Conservation (phyloP, 2,888 invertebrate genomes). For the Microplitis manilae region DNA sequence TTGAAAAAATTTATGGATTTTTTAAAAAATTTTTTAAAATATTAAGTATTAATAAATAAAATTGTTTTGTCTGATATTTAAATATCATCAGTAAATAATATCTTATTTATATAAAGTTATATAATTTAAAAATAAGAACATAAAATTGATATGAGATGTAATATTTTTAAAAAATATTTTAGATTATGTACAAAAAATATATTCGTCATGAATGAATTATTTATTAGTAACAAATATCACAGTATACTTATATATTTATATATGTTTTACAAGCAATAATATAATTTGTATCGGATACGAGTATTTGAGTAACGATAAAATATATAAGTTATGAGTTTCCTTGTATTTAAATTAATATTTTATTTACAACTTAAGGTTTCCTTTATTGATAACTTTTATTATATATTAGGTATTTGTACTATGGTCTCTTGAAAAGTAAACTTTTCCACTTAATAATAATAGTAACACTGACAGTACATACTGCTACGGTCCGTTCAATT, state of each 20-base stretch:
- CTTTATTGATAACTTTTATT: neutral
- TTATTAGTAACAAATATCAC: no score
- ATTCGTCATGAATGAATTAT: neutral
- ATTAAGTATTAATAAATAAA: neutral
- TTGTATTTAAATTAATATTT: neutral
- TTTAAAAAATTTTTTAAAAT: neutral
- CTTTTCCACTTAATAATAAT: neutral
- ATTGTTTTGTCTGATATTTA: neutral
- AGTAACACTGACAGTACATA: neutral
- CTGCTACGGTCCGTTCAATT: neutral
- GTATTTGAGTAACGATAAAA: neutral
- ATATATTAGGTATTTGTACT: neutral
- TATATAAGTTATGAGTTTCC: neutral
- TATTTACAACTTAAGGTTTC: neutral
- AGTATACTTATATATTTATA: neutral
- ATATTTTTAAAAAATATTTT: neutral
- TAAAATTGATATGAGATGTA: neutral
- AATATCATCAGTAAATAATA: neutral
- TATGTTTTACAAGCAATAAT: neutral
- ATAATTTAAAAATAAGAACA: neutral
- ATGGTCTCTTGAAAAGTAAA: neutral
- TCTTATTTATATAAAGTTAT: constrained; percentile 4
- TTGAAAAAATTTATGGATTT: no score
- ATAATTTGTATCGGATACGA: neutral
- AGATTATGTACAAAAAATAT: neutral